Base-by-base conservation (phyloP, 2,797 vertebrate species). In the Yasuhikotakia modesta region DNA sequence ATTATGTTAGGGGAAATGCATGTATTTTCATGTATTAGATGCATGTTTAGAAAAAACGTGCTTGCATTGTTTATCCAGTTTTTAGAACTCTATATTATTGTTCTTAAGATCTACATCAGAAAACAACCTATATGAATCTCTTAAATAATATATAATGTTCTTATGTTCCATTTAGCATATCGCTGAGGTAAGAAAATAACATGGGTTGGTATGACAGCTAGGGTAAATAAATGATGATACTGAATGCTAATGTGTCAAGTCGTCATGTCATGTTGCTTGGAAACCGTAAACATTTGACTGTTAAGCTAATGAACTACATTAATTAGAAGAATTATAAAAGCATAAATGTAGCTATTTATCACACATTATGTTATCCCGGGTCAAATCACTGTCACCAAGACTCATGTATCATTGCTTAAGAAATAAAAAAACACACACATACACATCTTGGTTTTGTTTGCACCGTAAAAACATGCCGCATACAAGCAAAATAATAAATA, bases 1-100 rank as follows among this genome's bases (percentile, higher is more conserved):
- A 65, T 19, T 19, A 70, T 69, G 55, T 24, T 76, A 43, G 64
- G 48, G 63, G 80, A 82, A 68, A 76, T n/a, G 7, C 63, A 46
- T 0, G 1, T 27, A 27, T 27, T 27, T 39, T 58, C 50, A 16
- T 65, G 73, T 67, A 45, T 67, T 27, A 35, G 27, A 76, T 50
- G 58, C 63, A 53, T 70, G 67, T 74, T 70, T 19, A 22, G 76
- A 68, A 81, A 16, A 35, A 35, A 35, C n/a, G n/a, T 35, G 4
- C 32, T 35, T 7, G 7, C 32, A 39, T 39, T 39, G 35, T 39
- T 39, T 39, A 39, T 7, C 8, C 35, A 39, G 6, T 39, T 39
- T 6, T 39, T 39, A 7, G 35, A 39, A 6, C 35, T 39, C 35
- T 7, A 8, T 39, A 39, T 39, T 39, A 39, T 39, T 39, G 32